Conservation (phyloP, 2,113 vertebrate genomes). For the Haemorhous mexicanus region DNA sequence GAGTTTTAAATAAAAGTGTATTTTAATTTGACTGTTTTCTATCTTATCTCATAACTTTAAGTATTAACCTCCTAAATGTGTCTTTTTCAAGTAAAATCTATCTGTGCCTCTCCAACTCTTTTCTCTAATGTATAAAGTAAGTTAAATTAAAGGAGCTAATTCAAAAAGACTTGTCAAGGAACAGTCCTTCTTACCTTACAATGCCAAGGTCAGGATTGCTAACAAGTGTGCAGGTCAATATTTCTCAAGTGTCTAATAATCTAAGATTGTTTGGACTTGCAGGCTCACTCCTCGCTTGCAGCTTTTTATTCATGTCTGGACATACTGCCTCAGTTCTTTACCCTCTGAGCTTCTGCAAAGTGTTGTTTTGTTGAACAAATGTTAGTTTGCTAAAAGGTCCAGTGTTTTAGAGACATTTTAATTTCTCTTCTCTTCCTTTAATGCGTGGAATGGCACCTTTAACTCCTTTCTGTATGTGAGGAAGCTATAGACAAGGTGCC, state of each 20-base stretch:
- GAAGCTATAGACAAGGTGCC: conserved; percentile 48
- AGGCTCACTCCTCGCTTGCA: background rate
- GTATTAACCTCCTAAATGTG: background rate
- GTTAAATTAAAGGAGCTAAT: background rate
- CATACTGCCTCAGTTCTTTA: background rate
- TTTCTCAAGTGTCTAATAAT: background rate
- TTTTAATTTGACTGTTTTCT: background rate
- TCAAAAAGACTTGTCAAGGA: background rate
- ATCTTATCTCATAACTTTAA: background rate
- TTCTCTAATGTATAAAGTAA: background rate
- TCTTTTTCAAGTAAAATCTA: background rate
- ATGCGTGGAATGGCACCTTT: background rate
- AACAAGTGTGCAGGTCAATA: background rate
- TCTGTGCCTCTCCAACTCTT: background rate
- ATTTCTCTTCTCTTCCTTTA: background rate
- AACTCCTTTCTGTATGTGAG: conserved; percentile 24
- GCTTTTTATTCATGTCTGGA: background rate
- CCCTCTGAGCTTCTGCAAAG: background rate
- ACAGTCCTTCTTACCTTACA: background rate
- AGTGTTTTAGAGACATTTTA: background rate
- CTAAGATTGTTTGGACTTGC: background rate
- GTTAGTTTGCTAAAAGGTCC: background rate
- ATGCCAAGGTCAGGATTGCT: background rate
- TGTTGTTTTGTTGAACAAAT: background rate
- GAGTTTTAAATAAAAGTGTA: background rate